Evolutionary conservation across 2,888 invertebrate genomes (phyloP).

Genomic region (Rhingia rostrata): DNA sequence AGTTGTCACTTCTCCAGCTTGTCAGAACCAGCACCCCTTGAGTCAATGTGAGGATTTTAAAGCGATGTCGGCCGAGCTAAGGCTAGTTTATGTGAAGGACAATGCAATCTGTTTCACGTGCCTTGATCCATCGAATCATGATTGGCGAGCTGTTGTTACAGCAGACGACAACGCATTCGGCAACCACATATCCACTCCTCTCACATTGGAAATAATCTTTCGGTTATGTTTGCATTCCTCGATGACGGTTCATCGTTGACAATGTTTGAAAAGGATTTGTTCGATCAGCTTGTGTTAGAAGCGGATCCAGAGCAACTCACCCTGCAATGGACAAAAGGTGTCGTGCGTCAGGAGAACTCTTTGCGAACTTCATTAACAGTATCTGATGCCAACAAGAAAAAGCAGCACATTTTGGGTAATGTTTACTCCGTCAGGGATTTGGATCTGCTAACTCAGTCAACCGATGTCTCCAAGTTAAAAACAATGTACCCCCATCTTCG

Average conservation of each 20-base stretch:
- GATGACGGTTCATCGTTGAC: constrained; percentile 45
- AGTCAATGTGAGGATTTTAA: constrained; percentile 16
- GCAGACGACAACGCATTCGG: not conserved
- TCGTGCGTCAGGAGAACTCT: constrained; percentile 10
- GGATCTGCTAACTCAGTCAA: no score
- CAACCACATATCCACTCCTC: constrained; percentile 12
- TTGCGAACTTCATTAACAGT: constrained; percentile 15
- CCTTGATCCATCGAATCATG: constrained; percentile 13
- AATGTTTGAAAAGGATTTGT: constrained; percentile 33
- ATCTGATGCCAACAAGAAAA: constrained; percentile 1
- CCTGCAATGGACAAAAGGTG: constrained; percentile 36
- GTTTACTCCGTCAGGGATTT: no score
- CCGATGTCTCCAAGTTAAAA: no score
- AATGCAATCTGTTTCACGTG: constrained; percentile 26
- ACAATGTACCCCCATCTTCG: no score
- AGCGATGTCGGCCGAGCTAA: constrained; percentile 12
- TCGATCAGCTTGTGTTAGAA: constrained; percentile 29
- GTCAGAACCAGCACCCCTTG: no score
- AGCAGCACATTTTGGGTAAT: no score
- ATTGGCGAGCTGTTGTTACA: constrained; percentile 12
- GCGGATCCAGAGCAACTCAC: constrained; percentile 24
- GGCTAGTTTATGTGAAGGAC: not conserved
- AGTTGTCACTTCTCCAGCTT: no score
- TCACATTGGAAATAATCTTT: not conserved
- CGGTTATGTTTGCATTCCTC: constrained; percentile 12